A percentile compares a stretch with the other conserved stretches of the same genome.
Conservation (phyloP, 2,888 invertebrate genomes). For the Seira ritae region DNA sequence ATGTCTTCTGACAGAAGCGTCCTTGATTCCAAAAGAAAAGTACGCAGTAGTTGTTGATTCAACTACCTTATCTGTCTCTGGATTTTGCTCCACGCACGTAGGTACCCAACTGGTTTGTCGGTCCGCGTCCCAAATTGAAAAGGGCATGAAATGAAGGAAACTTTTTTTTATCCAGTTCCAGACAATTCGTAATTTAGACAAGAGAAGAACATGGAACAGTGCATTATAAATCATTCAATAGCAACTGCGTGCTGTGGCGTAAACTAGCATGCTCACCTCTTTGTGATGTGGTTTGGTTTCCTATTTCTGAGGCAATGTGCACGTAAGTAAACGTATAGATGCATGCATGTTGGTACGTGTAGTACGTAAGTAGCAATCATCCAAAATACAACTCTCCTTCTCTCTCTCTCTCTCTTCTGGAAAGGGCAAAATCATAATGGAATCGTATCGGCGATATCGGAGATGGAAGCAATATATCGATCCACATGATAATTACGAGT, state of each 20-base stretch:
- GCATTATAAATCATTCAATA: conserved; percentile 6
- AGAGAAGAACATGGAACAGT: background rate
- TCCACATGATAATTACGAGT: conserved; percentile 73
- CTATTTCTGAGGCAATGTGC: background rate
- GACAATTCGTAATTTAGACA: background rate
- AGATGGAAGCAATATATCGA: conserved; percentile 73
- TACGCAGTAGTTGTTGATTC: no score
- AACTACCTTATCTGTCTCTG: no score
- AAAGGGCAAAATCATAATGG: conserved; percentile 34
- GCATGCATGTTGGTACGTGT: background rate
- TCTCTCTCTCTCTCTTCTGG: conserved; percentile 31
- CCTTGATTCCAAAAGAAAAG: no score
- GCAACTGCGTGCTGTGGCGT: conserved; percentile 10
- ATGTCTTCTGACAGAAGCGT: no score
- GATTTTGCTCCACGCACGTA: no score
- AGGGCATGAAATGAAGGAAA: no score
- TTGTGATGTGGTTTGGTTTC: conserved; percentile 12
- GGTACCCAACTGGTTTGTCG: no score
- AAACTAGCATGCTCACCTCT: background rate
- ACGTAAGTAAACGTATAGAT: no score
- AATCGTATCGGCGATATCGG: conserved; percentile 70
- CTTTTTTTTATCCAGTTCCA: background rate
- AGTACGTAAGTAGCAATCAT: conserved; percentile 7
- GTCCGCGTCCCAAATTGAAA: no score
- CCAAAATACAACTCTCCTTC: conserved; percentile 31